These are phyloP conservation scores for Phortica okadai DNA, from an alignment of 2,888 invertebrate genomes.

Conservation along the genomic window DNA sequence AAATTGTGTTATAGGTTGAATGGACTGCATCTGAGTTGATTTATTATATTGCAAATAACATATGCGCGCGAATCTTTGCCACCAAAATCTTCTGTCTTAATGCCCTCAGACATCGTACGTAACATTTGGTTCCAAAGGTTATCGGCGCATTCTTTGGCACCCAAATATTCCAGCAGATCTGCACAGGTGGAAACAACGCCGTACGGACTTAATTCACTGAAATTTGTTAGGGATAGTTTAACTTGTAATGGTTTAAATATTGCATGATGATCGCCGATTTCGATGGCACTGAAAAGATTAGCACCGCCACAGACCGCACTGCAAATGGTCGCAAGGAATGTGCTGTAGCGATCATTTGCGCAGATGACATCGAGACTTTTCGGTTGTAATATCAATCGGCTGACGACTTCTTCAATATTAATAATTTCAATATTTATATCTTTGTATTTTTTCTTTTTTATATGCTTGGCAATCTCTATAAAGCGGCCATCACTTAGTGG, in stretches of 20 bases:
- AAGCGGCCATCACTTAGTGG: conserved; percentile 60
- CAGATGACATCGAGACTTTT: conserved; percentile 62
- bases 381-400: conserved; percentile 55
- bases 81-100: conserved; percentile 59
- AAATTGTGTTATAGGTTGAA: conserved; percentile 31
- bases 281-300: conserved; percentile 63
- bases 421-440: conserved; percentile 56
- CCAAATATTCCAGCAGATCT: conserved; percentile 58
- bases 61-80: conserved; percentile 59
- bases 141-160: conserved; percentile 49
- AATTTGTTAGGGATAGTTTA: conserved; percentile 62
- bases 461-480: conserved; percentile 48
- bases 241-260: conserved; percentile 71
- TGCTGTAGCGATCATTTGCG: conserved; percentile 65
- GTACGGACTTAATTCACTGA: conserved; percentile 60
- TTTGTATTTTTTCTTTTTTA: conserved; percentile 45
- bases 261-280: conserved; percentile 63
- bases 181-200: conserved; percentile 61
- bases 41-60: conserved; percentile 60
- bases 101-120: conserved; percentile 58
- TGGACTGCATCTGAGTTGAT: conserved; percentile 51
- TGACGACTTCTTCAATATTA: conserved; percentile 55
- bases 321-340: conserved; percentile 61
- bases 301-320: conserved; percentile 67
- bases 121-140: conserved; percentile 54